A percentile compares a stretch with the other conserved stretches of the same genome.
Conservation (phyloP, 2,888 invertebrate species). For the Xestia c-nigrum region DNA sequence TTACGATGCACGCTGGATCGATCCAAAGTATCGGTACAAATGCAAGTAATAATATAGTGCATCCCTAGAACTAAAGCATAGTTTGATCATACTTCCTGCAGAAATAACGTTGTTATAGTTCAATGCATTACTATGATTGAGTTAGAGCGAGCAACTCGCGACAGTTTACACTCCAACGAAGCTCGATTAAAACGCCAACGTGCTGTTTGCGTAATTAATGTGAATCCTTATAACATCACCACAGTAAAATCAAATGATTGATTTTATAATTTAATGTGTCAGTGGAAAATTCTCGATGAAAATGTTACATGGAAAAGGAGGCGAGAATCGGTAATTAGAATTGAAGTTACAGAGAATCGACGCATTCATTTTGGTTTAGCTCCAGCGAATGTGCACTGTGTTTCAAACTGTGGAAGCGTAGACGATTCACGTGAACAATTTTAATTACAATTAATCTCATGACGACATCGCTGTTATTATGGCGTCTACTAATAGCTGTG, state of each 20-base stretch:
- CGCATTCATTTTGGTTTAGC: slow-evolving; percentile 25
- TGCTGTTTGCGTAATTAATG: slow-evolving; percentile 63
- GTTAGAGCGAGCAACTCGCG: slow-evolving; percentile 40
- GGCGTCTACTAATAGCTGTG: slow-evolving; percentile 17
- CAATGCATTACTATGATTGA: slow-evolving; percentile 62
- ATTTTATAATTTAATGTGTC: slow-evolving; percentile 64
- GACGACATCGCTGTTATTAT: slow-evolving; percentile 35
- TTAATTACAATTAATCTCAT: slow-evolving; percentile 50
- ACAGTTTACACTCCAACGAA: slow-evolving; percentile 48
- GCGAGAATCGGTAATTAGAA: slow-evolving; percentile 35
- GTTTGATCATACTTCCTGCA: slow-evolving; percentile 39
- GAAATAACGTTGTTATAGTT: slow-evolving; percentile 52
- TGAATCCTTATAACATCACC: slow-evolving; percentile 65
- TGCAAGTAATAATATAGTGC: neutral
- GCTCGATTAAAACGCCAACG: slow-evolving; percentile 57
- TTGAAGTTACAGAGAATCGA: slow-evolving; percentile 27
- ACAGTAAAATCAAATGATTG: slow-evolving; percentile 54
- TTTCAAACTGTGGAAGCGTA: slow-evolving; percentile 5
- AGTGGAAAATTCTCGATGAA: slow-evolving; percentile 44
- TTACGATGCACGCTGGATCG: neutral
- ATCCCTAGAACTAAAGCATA: slow-evolving; percentile 12
- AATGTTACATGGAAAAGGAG: slow-evolving; percentile 39
- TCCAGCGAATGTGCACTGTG: slow-evolving; percentile 27
- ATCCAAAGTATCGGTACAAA: neutral
- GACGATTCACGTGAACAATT: slow-evolving; percentile 36